Base-by-base conservation (phyloP, 2,797 vertebrate genomes). In the Pristis pectinata region DNA sequence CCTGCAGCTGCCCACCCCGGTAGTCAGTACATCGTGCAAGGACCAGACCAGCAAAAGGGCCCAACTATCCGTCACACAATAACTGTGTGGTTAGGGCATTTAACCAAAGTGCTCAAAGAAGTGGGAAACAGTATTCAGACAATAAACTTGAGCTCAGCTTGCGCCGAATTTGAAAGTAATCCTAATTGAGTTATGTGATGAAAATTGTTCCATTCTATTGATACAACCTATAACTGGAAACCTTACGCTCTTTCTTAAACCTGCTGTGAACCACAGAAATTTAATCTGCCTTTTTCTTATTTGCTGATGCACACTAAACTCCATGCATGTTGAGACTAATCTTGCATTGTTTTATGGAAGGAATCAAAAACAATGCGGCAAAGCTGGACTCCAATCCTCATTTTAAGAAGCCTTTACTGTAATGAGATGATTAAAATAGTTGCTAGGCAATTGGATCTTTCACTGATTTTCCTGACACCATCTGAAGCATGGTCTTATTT, bases 201-300 rank as follows among this genome's bases (percentile, higher is more conserved):
- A 41, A 79, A 91, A 91, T 41, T 37, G n/a, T 67, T 91, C 59
- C 59, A 91, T 41, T 56, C 53, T 87, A 53, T 91, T 91, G n/a
- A 67, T 67, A 41, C 7, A 64, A 91, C 37, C 34, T 64, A 19
- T 27, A 24, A 34, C 41, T 91, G n/a, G n/a, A 64, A 22, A 91
- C 30, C 30, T 59, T 34, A 59, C 64, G 9, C 19, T 64, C 34
- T 22, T 67, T 91, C 41, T 24, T 91, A 91, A 91, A 91, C 17
- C n/a, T 91, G 85, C 85, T 89, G 56, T 13, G 85, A 89, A 89
- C 83, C 49, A 85, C 59, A 41, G 87, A 64, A 24, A 91, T 64
- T 19, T 64, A 91, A 91, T 64, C 59, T 91, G 59, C 15, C 6
- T 91, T 64, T 41, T 41, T 22, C 49, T 85, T n/a, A 91, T 19